These are phyloP conservation scores for Ciconia nigra DNA, from an alignment of 2,797 vertebrate genomes.

Conservation along the genomic window DNA sequence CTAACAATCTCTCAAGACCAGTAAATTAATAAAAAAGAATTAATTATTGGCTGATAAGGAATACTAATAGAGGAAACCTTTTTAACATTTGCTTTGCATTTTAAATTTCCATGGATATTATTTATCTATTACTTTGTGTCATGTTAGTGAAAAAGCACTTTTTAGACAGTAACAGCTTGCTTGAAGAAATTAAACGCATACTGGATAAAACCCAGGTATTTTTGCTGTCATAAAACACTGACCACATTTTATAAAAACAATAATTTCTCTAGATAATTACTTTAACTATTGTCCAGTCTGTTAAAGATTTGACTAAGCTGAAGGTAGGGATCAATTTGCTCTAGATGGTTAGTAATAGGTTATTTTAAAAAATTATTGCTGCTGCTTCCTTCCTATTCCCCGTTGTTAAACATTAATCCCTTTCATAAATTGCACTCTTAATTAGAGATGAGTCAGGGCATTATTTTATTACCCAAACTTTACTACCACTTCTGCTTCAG, in stretches of 20 bases:
- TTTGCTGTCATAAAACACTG: constrained; percentile 17
- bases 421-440: constrained; percentile 33
- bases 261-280: constrained; percentile 47
- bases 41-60: constrained; percentile 36
- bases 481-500: neutral
- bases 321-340: neutral
- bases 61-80: constrained; percentile 11
- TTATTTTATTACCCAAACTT: constrained; percentile 35
- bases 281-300: constrained; percentile 10
- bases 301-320: constrained; percentile 8
- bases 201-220: neutral
- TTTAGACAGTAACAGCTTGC: neutral
- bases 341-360: constrained; percentile 10
- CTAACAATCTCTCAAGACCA: constrained; percentile 30
- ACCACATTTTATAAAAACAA: constrained; percentile 6
- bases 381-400: neutral
- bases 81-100: neutral
- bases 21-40: constrained; percentile 44
- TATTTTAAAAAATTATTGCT: constrained; percentile 36
- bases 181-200: neutral
- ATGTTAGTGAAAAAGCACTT: neutral
- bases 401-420: constrained; percentile 16
- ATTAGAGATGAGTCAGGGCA: constrained; percentile 33
- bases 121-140: neutral
- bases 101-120: neutral